Evolutionary conservation across 2,888 invertebrate species (phyloP).

Genomic region (Caenorhabditis sp.): DNA sequence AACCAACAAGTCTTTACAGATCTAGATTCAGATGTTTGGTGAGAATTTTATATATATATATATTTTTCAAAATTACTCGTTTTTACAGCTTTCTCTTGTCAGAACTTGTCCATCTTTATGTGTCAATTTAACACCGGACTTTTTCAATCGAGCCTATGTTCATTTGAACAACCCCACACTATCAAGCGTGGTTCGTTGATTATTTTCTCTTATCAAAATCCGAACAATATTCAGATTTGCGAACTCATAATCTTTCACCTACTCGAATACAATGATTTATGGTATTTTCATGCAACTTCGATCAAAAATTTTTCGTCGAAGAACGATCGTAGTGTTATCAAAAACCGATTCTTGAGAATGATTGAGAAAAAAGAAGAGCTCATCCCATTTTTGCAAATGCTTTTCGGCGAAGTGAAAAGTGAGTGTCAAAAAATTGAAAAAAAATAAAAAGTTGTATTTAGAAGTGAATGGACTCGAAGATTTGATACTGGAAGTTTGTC

Average conservation of each 20-base stretch:
- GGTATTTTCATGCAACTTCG: conserved; percentile 22
- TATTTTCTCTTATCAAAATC: conserved; percentile 1
- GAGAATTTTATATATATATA: not conserved
- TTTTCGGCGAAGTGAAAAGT: not conserved
- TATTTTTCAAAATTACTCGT: too few species aligned
- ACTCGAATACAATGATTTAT: conserved; percentile 15
- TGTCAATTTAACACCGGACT: conserved; percentile 18
- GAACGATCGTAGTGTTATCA: not conserved
- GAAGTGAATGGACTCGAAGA: not conserved
- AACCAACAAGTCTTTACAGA: conserved; percentile 25
- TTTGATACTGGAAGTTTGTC: conserved; percentile 22
- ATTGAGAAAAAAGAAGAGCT: conserved; percentile 1
- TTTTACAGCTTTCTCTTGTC: conserved; percentile 11
- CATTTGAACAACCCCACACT: conserved; percentile 25
- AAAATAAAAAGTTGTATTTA: too few species aligned
- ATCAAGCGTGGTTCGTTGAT: conserved; percentile 23
- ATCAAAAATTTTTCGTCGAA: conserved; percentile 11
- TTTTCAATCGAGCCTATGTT: conserved; percentile 26
- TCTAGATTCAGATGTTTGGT: conserved; percentile 47
- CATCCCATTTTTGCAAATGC: not conserved
- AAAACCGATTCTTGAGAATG: conserved; percentile 1
- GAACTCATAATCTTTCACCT: conserved; percentile 33
- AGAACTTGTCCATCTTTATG: conserved; percentile 21
- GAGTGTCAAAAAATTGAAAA: too few species aligned
- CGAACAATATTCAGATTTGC: conserved; percentile 11